Conservation (phyloP, 2,113 vertebrate genomes). For the Scomber scombrus region DNA sequence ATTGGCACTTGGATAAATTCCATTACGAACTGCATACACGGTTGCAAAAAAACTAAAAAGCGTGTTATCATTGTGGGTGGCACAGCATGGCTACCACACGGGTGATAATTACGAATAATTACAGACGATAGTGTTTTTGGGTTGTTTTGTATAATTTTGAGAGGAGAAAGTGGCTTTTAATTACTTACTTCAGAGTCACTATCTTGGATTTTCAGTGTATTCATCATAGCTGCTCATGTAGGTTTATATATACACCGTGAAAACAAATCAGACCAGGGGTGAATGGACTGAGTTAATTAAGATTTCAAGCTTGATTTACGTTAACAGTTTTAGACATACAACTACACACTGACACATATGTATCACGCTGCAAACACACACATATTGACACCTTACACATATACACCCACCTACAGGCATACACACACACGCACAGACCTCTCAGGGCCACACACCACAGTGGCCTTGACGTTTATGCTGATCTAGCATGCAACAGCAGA, state of each 20-base stretch:
- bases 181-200: constrained; percentile 26
- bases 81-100: constrained; percentile 39
- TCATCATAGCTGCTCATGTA: constrained; percentile 12
- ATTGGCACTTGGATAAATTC: constrained; percentile 25
- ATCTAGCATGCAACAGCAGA: constrained; percentile 78
- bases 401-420: constrained; percentile 19
- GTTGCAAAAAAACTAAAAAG: neutral
- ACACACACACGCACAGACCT: constrained; percentile 13
- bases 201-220: constrained; percentile 22
- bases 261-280: constrained; percentile 33
- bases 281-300: constrained; percentile 48
- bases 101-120: constrained; percentile 58
- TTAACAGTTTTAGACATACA: constrained; percentile 23
- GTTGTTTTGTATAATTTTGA: constrained; percentile 25
- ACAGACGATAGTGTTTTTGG: constrained; percentile 37
- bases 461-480: constrained; percentile 80
- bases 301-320: constrained; percentile 53
- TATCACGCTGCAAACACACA: constrained; percentile 13
- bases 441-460: constrained; percentile 41
- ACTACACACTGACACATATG: constrained; percentile 21
- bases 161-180: constrained; percentile 36
- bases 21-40: constrained; percentile 27
- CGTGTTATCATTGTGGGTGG: constrained; percentile 22
- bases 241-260: neutral
- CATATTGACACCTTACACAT: constrained; percentile 18